Conservation (phyloP, 2,113 vertebrate species). For the Sebastes fasciatus region DNA sequence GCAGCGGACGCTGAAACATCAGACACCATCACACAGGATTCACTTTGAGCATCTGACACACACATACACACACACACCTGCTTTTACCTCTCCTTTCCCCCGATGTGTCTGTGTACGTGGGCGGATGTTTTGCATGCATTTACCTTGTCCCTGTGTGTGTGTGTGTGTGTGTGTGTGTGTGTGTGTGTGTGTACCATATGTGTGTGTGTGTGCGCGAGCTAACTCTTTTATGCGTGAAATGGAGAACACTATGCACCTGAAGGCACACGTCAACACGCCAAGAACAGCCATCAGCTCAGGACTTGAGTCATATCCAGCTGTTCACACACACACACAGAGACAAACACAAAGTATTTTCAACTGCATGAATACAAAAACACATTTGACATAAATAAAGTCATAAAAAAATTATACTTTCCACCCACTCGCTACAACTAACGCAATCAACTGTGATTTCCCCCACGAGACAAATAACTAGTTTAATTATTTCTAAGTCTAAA, state of each 20-base stretch:
- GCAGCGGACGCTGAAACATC: slow-evolving; percentile 66
- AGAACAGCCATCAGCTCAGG: slow-evolving; percentile 68
- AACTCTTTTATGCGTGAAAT: slow-evolving; percentile 77
- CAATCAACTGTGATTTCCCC: slow-evolving; percentile 51
- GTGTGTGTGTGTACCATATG: slow-evolving; percentile 22
- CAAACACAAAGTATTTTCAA: slow-evolving; percentile 22
- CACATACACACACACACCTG: slow-evolving; percentile 57
- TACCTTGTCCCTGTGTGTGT: slow-evolving; percentile 47
- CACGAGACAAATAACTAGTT: slow-evolving; percentile 59
- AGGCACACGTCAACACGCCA: slow-evolving; percentile 76
- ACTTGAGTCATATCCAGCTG: slow-evolving; percentile 73
- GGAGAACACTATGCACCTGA: slow-evolving; percentile 75
- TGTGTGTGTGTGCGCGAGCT: slow-evolving; percentile 16
- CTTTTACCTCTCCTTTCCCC: slow-evolving; percentile 46
- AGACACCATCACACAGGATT: slow-evolving; percentile 57
- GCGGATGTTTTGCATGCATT: slow-evolving; percentile 71
- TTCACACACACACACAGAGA: slow-evolving; percentile 49
- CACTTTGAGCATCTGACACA: slow-evolving; percentile 53
- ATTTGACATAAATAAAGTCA: slow-evolving; percentile 54
- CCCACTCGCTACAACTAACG: slow-evolving; percentile 56
- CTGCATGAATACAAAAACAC: slow-evolving; percentile 34
- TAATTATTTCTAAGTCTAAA: slow-evolving; percentile 52
- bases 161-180: slow-evolving; percentile 12
- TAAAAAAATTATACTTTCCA: slow-evolving; percentile 39
- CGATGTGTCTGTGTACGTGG: slow-evolving; percentile 58